phyloP scores from a whole-genome alignment of 2,113 vertebrate genomes.

The Eudorcas thomsonii region DNA sequence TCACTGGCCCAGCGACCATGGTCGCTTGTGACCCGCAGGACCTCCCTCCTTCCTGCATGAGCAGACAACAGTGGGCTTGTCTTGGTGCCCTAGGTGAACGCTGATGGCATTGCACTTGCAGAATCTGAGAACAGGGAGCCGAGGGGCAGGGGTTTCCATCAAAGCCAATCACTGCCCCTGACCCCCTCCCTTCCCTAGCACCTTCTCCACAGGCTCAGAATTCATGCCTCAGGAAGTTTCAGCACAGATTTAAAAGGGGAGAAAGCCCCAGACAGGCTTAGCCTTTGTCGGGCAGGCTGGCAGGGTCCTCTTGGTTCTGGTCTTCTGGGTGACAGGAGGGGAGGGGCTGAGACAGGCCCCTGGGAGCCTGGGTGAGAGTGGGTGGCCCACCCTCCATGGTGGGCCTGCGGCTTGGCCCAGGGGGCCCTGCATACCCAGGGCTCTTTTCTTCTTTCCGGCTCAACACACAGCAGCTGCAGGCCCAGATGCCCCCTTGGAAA shows the following conservation, averaged over 20 bases:
- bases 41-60: background rate
- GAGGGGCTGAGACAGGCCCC: background rate
- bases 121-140: accelerated
- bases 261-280: background rate
- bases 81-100: accelerated
- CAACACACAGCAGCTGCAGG: background rate
- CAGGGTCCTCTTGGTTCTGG: background rate
- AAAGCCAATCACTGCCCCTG: accelerated
- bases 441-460: background rate
- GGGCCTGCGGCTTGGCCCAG: background rate
- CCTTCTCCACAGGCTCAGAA: background rate
- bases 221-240: background rate
- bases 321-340: background rate
- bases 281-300: background rate
- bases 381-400: background rate
- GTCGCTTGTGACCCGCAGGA: background rate
- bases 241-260: background rate
- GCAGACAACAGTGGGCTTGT: too few species aligned
- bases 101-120: background rate
- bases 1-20: background rate
- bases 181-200: background rate
- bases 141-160: background rate
- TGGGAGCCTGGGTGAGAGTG: background rate
- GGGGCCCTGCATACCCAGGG: background rate
- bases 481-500: too few species aligned